phyloP scores from a whole-genome alignment of 2,888 invertebrate genomes.

The Athetis lepigone region DNA sequence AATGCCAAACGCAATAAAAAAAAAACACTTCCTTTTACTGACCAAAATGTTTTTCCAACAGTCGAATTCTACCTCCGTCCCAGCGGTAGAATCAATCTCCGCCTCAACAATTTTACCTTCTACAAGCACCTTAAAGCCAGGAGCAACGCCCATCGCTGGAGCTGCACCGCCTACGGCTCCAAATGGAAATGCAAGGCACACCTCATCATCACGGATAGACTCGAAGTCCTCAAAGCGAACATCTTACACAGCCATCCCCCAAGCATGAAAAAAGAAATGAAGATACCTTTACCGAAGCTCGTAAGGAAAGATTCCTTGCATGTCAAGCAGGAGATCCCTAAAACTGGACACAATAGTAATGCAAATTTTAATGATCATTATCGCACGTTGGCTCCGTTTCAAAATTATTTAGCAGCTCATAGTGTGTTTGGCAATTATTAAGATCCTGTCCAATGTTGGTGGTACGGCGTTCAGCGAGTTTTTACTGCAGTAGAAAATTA shows the following conservation, averaged over 20 bases:
- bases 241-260: conserved; percentile 81
- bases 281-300: conserved; percentile 49
- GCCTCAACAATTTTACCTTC: conserved; percentile 84
- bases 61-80: conserved; percentile 84
- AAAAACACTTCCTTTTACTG: conserved; percentile 11
- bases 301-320: conserved; percentile 49
- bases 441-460: too few species aligned
- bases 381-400: conserved; percentile 73
- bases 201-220: conserved; percentile 82
- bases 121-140: conserved; percentile 85
- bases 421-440: conserved; percentile 80
- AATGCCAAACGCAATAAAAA: background rate
- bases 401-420: conserved; percentile 82
- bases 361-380: conserved; percentile 47
- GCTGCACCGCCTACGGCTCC: conserved; percentile 84
- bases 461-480: too few species aligned
- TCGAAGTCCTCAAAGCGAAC: conserved; percentile 82
- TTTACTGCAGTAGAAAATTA: too few species aligned
- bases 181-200: conserved; percentile 85
- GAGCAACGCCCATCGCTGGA: conserved; percentile 83
- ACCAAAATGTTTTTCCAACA: conserved; percentile 56
- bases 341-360: conserved; percentile 10
- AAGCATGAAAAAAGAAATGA: conserved; percentile 67
- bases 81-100: conserved; percentile 82
- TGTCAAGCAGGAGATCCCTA: conserved; percentile 50